Conservation (phyloP, 2,888 invertebrate genomes). For the Tenthredo livida region DNA sequence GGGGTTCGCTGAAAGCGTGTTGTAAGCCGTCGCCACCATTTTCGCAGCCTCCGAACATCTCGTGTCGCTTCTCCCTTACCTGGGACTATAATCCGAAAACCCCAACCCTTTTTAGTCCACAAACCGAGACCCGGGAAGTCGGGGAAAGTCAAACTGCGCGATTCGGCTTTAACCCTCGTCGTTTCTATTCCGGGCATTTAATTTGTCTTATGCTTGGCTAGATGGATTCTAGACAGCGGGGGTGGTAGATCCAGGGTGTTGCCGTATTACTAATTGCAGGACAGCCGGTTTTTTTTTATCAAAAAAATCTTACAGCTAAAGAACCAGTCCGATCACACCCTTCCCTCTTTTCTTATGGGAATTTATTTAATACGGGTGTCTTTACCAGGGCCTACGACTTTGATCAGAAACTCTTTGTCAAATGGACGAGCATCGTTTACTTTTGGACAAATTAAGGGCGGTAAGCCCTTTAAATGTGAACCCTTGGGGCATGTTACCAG, state of each 20-base stretch:
- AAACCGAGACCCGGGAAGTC: slow-evolving; percentile 4
- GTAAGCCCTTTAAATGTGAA: not conserved
- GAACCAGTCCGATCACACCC: no score
- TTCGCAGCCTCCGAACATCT: slow-evolving; percentile 19
- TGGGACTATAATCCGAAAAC: slow-evolving; percentile 22
- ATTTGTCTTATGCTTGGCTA: slow-evolving; percentile 34
- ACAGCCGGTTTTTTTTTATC: not conserved
- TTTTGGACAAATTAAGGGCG: slow-evolving; percentile 37
- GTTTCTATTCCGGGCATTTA: slow-evolving; percentile 42
- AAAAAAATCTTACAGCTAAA: not conserved
- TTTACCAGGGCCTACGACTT: not conserved
- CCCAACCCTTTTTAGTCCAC: slow-evolving; percentile 42
- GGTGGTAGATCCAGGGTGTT: not conserved
- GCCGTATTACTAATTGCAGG: not conserved
- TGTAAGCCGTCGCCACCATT: slow-evolving; percentile 35
- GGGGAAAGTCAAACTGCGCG: not conserved
- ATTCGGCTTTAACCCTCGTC: slow-evolving; percentile 36
- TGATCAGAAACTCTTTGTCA: slow-evolving; percentile 33
- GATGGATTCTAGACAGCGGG: slow-evolving; percentile 13
- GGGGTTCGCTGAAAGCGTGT: slow-evolving; percentile 34
- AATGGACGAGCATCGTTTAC: slow-evolving; percentile 36
- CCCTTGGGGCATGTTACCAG: slow-evolving; percentile 26
- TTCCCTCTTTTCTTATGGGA: not conserved
- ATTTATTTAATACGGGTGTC: not conserved
- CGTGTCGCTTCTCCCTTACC: slow-evolving; percentile 25